A percentile compares a stretch with the other conserved stretches of the same genome.
Evolutionary conservation across 2,888 invertebrate species (phyloP).

Genomic region (Sphinx pinastri): DNA sequence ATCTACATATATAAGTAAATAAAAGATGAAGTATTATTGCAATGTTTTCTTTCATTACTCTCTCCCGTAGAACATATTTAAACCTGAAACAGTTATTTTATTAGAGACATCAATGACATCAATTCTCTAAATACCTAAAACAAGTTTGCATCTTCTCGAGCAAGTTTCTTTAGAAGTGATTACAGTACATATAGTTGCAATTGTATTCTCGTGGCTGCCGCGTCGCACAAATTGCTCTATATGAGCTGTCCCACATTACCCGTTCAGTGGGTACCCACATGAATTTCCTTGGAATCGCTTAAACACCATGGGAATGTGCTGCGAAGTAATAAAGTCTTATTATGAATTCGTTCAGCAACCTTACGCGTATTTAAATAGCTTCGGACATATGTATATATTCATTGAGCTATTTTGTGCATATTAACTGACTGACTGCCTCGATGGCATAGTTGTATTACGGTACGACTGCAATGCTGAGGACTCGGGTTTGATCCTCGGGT

Average conservation of each 20-base stretch:
- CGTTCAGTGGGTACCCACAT: not conserved
- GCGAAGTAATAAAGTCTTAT: not conserved
- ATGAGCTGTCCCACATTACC: conserved; percentile 3
- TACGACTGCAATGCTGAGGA: too few species aligned
- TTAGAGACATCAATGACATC: too few species aligned
- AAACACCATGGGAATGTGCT: not conserved
- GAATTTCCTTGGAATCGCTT: conserved; percentile 5
- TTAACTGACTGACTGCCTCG: too few species aligned
- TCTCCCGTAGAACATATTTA: not conserved
- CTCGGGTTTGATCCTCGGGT: too few species aligned
- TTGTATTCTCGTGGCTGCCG: conserved; percentile 3
- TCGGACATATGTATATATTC: too few species aligned
- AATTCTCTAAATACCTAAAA: not conserved
- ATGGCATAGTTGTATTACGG: too few species aligned
- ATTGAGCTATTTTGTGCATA: too few species aligned
- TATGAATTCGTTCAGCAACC: not conserved
- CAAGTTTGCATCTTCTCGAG: not conserved
- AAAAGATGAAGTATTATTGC: conserved; percentile 78
- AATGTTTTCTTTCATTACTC: conserved; percentile 45
- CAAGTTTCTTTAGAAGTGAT: conserved; percentile 25
- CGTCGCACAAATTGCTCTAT: conserved; percentile 25
- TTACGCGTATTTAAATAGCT: not conserved
- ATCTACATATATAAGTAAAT: conserved; percentile 82
- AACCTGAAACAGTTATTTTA: too few species aligned
- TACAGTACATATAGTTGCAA: conserved; percentile 29